Evolutionary conservation across 2,113 vertebrate genomes (phyloP).

Genomic region (Myotis brandtii): DNA sequence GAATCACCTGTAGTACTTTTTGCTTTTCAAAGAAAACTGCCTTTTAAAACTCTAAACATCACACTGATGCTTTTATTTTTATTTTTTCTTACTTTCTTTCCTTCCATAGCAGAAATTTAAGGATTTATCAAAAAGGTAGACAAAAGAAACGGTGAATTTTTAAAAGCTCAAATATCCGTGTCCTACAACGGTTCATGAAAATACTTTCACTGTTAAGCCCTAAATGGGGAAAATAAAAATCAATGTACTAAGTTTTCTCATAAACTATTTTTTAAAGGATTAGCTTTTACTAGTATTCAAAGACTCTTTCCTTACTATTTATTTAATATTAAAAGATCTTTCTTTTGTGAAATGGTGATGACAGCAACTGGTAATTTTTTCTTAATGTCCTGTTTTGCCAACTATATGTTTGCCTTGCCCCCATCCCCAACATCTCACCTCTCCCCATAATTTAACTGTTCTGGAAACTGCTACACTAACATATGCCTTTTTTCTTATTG

Average conservation of each 20-base stretch:
- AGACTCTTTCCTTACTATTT: slow-evolving; percentile 3
- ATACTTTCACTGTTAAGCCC: neutral
- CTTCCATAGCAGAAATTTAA: neutral
- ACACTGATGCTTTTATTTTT: neutral
- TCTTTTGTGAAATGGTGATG: neutral
- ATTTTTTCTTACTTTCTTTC: neutral
- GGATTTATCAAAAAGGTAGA: neutral
- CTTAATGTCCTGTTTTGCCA: neutral
- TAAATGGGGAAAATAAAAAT: slow-evolving; percentile 37
- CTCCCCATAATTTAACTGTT: neutral
- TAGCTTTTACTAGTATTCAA: neutral
- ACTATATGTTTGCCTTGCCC: neutral
- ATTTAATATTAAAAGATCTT: neutral
- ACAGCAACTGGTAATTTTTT: neutral
- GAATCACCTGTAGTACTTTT: neutral
- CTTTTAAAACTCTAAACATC: slow-evolving; percentile 6
- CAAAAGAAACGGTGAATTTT: neutral
- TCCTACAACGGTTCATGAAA: neutral
- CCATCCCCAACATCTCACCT: neutral
- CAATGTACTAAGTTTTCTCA: neutral
- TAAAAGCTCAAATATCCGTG: neutral
- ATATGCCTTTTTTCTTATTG: neutral
- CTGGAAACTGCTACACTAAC: neutral
- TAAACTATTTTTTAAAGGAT: neutral
- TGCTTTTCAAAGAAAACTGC: neutral